Percentiles rank a stretch among this genome's conserved stretches.
Conservation (phyloP, 2,888 invertebrate genomes). For the Linnaemya tessellans region DNA sequence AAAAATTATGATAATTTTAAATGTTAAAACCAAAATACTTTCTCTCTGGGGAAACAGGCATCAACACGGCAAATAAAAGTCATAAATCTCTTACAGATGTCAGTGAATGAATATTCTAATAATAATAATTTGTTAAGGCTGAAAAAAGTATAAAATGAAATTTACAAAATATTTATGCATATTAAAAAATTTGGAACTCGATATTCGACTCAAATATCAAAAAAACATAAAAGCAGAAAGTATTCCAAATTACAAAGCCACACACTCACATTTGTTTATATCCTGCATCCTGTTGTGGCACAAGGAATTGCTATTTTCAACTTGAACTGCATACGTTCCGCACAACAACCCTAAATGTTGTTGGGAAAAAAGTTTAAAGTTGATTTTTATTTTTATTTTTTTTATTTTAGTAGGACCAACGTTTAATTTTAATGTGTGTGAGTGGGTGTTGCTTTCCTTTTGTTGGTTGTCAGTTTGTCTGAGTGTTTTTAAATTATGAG, state of each 20-base stretch:
- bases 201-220: slow-evolving; percentile 68
- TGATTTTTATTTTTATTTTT: slow-evolving; percentile 8
- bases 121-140: slow-evolving; percentile 62
- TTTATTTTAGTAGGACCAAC: slow-evolving; percentile 43
- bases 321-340: slow-evolving; percentile 30
- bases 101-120: slow-evolving; percentile 65
- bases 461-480: slow-evolving; percentile 51
- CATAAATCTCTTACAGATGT: slow-evolving; percentile 75
- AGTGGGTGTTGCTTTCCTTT: slow-evolving; percentile 48
- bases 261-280: slow-evolving; percentile 27
- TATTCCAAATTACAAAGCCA: slow-evolving; percentile 45
- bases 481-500: slow-evolving; percentile 75
- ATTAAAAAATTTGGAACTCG: slow-evolving; percentile 56
- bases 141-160: slow-evolving; percentile 28
- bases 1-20: slow-evolving; percentile 55
- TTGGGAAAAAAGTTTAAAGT: slow-evolving; percentile 26
- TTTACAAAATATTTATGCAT: slow-evolving; percentile 54
- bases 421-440: slow-evolving; percentile 50
- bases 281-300: slow-evolving; percentile 24
- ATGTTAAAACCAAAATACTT: slow-evolving; percentile 66
- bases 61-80: slow-evolving; percentile 52
- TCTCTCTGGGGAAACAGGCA: slow-evolving; percentile 60
- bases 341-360: slow-evolving; percentile 48
- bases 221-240: slow-evolving; percentile 54
- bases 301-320: slow-evolving; percentile 44